These are phyloP conservation scores for Scaptomyza parva DNA, from an alignment of 2,888 invertebrate genomes.

Conservation along the genomic window DNA sequence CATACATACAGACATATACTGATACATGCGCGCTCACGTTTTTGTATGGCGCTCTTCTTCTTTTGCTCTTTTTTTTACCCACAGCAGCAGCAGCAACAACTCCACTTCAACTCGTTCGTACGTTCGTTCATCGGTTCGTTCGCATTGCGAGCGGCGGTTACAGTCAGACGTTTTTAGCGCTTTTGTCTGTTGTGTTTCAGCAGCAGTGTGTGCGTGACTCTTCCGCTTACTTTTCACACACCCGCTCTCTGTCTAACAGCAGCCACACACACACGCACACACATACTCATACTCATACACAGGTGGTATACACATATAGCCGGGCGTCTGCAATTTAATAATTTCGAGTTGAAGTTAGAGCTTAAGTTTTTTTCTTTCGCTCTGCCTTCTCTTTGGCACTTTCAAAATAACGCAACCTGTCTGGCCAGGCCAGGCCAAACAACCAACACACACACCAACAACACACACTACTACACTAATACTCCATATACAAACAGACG, in stretches of 20 bases:
- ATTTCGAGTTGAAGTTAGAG: slow-evolving; percentile 59
- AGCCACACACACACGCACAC: slow-evolving; percentile 24
- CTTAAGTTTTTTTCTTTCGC: slow-evolving; percentile 18
- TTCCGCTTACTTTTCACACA: slow-evolving; percentile 35
- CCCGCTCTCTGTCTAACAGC: slow-evolving; percentile 43
- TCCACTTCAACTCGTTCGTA: slow-evolving; percentile 61
- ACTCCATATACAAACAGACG: slow-evolving; percentile 19
- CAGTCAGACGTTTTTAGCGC: slow-evolving; percentile 74
- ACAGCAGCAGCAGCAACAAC: slow-evolving; percentile 35
- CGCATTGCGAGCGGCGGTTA: slow-evolving; percentile 25
- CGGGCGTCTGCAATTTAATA: slow-evolving; percentile 76
- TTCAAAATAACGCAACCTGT: slow-evolving; percentile 69
- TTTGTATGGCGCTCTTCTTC: slow-evolving; percentile 55
- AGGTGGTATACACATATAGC: slow-evolving; percentile 12
- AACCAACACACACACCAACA: neutral
- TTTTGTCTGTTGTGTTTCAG: slow-evolving; percentile 60
- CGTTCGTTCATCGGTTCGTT: slow-evolving; percentile 15
- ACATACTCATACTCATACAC: slow-evolving; percentile 24
- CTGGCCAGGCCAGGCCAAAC: slow-evolving; percentile 28
- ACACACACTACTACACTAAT: slow-evolving; percentile 14
- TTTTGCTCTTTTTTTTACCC: slow-evolving; percentile 29
- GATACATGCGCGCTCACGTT: slow-evolving; percentile 49
- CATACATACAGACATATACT: slow-evolving; percentile 14
- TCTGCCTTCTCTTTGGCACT: slow-evolving; percentile 33
- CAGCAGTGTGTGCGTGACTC: slow-evolving; percentile 58